phyloP scores from a whole-genome alignment of 2,113 vertebrate species.

The Montifringilla adamsi region DNA sequence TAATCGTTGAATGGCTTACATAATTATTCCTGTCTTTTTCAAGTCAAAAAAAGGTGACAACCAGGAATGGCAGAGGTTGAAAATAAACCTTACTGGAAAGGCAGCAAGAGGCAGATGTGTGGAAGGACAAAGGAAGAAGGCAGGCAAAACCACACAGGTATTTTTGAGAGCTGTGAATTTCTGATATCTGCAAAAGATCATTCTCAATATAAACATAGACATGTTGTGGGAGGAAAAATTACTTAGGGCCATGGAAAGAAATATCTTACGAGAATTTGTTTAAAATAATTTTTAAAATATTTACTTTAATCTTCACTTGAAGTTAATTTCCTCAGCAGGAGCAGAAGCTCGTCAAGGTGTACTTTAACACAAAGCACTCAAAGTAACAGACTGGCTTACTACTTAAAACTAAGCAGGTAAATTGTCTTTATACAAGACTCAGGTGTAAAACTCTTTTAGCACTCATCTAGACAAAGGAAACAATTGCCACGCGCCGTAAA shows the following conservation, averaged over 20 bases:
- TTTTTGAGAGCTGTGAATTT: not conserved
- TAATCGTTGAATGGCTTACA: not conserved
- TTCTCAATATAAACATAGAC: not conserved
- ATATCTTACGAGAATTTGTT: not conserved
- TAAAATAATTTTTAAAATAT: not conserved
- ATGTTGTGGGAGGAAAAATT: not conserved
- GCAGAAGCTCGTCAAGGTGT: not conserved
- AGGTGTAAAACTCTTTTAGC: not conserved
- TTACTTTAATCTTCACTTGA: not conserved
- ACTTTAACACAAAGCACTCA: not conserved
- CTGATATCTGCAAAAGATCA: not conserved
- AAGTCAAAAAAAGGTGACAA: not conserved
- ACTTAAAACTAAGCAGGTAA: not conserved
- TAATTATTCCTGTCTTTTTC: not conserved
- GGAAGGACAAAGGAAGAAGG: not conserved
- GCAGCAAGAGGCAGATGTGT: not conserved
- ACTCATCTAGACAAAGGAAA: not conserved
- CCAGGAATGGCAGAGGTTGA: not conserved
- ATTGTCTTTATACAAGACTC: not conserved
- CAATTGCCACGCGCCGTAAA: fast-evolving
- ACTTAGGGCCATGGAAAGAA: not conserved
- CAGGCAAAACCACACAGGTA: not conserved
- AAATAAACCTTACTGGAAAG: not conserved
- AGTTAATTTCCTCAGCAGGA: not conserved
- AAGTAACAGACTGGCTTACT: not conserved